A percentile compares a stretch with the other conserved stretches of the same genome.
Conservation (phyloP, 2,888 invertebrate genomes). For the Ecdyonurus torrentis region DNA sequence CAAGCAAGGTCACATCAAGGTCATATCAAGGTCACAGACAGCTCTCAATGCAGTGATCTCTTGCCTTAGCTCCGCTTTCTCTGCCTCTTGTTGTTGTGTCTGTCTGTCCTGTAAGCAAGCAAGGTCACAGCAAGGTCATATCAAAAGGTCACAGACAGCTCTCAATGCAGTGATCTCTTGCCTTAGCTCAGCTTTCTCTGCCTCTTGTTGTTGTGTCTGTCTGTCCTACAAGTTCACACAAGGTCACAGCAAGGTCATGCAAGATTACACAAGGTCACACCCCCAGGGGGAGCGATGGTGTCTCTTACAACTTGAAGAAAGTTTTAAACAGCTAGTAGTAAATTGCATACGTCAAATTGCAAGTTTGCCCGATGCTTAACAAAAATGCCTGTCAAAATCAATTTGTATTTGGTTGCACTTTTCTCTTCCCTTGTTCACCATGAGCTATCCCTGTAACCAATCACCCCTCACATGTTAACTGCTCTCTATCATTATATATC, state of each 20-base stretch:
- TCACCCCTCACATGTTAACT: too few species aligned
- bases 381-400: too few species aligned
- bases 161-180: slow-evolving; percentile 38
- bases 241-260: not conserved
- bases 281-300: too few species aligned
- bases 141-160: slow-evolving; percentile 36
- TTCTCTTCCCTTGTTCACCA: too few species aligned
- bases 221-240: slow-evolving; percentile 18
- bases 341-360: too few species aligned
- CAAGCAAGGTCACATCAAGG: slow-evolving; percentile 27
- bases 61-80: slow-evolving; percentile 36
- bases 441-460: too few species aligned
- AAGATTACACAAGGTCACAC: not conserved
- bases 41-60: slow-evolving; percentile 39
- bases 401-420: too few species aligned
- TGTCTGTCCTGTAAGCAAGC: slow-evolving; percentile 20
- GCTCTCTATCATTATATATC: too few species aligned
- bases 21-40: slow-evolving; percentile 38
- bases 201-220: slow-evolving; percentile 31
- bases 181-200: slow-evolving; percentile 38
- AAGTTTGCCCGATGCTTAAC: too few species aligned
- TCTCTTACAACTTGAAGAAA: too few species aligned
- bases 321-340: too few species aligned
- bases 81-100: slow-evolving; percentile 33
- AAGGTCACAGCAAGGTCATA: not conserved